Conservation (phyloP, 2,113 vertebrate species). For the Cacatua alba region DNA sequence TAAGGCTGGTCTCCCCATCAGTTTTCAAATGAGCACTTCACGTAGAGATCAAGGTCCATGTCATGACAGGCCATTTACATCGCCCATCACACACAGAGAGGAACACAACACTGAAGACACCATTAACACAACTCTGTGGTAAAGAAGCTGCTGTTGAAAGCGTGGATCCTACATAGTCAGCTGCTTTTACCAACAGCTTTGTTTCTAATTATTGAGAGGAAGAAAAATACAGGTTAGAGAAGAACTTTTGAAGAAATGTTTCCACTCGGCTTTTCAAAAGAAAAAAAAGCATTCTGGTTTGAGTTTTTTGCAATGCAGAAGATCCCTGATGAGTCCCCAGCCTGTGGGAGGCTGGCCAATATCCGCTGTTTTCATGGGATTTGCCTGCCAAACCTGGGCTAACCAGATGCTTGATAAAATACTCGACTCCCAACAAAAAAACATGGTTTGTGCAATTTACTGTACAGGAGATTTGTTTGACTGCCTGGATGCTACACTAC, state of each 20-base stretch:
- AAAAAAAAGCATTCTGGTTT: neutral
- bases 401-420: neutral
- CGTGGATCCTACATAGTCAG: neutral
- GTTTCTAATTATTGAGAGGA: neutral
- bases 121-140: neutral
- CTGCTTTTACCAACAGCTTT: neutral
- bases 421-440: neutral
- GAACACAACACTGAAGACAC: neutral
- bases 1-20: neutral
- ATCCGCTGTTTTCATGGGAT: neutral
- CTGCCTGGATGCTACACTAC: neutral
- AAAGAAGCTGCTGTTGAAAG: neutral
- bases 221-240: neutral
- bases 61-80: neutral
- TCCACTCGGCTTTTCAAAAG: neutral
- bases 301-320: neutral
- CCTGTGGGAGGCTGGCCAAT: neutral
- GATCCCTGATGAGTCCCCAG: neutral
- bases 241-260: neutral
- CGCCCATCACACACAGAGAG: neutral
- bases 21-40: accelerated
- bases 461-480: neutral
- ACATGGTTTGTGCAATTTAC: neutral
- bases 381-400: neutral
- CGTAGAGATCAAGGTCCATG: neutral